Evolutionary conservation across 2,797 vertebrate species (phyloP).

Genomic region (Phataginus tricuspis): DNA sequence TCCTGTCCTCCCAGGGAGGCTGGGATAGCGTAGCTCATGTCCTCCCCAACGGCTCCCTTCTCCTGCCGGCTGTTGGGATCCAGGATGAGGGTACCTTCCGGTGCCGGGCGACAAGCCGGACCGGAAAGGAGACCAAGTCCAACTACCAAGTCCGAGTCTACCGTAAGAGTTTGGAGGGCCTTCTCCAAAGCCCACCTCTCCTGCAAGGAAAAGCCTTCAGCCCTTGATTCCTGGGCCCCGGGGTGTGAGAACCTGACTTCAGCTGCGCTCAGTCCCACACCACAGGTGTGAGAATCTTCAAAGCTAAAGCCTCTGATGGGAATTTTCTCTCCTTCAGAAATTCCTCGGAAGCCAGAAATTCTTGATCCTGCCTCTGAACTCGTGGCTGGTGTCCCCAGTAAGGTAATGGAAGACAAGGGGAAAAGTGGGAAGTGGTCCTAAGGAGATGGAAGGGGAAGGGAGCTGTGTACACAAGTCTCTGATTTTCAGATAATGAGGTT

Average conservation of each 20-base stretch:
- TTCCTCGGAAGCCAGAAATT: conserved; percentile 75
- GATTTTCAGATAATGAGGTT: not conserved
- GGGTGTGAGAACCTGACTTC: not conserved
- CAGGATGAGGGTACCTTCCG: conserved; percentile 77
- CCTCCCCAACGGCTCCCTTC: conserved; percentile 78
- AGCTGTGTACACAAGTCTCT: not conserved
- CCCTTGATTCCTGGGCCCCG: not conserved
- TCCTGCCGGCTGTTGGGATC: conserved; percentile 71
- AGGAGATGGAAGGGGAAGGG: not conserved
- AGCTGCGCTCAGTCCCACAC: not conserved
- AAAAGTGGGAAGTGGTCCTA: not conserved
- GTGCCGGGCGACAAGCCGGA: conserved; percentile 61
- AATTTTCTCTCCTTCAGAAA: conserved; percentile 66
- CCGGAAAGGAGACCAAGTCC: conserved; percentile 73
- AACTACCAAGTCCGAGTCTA: conserved; percentile 76
- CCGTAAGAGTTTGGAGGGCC: conserved; percentile 67
- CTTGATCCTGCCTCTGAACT: conserved; percentile 70
- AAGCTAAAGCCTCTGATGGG: not conserved
- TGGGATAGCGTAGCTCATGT: conserved; percentile 74
- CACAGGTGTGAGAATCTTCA: not conserved
- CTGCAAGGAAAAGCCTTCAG: not conserved
- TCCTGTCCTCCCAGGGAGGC: conserved; percentile 67
- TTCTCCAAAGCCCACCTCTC: not conserved
- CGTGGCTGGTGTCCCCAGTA: conserved; percentile 61
- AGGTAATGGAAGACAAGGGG: conserved; percentile 57